A percentile compares a stretch with the other conserved stretches of the same genome.
Conservation (phyloP, 2,113 vertebrate species). For the Harpagus bidentatus region DNA sequence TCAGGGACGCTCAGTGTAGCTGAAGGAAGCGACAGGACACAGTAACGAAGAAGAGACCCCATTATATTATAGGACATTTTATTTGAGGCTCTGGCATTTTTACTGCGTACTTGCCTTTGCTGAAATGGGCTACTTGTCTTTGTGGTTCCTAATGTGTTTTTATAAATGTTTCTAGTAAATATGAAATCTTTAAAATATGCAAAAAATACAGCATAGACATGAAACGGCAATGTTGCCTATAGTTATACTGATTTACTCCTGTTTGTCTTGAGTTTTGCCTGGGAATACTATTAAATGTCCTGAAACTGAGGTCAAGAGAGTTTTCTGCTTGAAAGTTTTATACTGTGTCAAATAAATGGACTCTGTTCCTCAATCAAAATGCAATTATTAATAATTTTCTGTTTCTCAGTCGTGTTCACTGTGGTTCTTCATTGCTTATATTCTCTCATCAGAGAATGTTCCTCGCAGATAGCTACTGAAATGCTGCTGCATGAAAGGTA, state of each 20-base stretch:
- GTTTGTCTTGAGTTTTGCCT: background rate
- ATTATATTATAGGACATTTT: background rate
- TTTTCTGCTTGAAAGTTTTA: background rate
- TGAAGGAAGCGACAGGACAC: background rate
- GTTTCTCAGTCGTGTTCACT: background rate
- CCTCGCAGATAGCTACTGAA: background rate
- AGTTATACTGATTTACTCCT: background rate
- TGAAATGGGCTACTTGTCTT: background rate
- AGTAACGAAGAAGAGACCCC: background rate
- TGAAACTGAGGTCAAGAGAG: background rate
- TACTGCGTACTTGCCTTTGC: background rate
- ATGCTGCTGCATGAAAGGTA: background rate
- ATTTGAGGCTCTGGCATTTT: background rate
- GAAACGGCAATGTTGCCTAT: background rate
- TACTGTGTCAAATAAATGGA: background rate
- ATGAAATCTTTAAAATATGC: background rate
- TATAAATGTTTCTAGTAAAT: background rate
- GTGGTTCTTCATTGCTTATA: background rate
- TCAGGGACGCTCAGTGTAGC: background rate
- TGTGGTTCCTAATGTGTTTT: background rate
- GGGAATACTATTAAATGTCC: background rate
- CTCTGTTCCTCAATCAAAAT: background rate
- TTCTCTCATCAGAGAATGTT: background rate
- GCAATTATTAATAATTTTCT: background rate
- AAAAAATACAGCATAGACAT: background rate